A percentile compares a stretch with the other conserved stretches of the same genome.
Conservation (phyloP, 1,140 invertebrate species). For the Pogonognathellus flavescens region DNA sequence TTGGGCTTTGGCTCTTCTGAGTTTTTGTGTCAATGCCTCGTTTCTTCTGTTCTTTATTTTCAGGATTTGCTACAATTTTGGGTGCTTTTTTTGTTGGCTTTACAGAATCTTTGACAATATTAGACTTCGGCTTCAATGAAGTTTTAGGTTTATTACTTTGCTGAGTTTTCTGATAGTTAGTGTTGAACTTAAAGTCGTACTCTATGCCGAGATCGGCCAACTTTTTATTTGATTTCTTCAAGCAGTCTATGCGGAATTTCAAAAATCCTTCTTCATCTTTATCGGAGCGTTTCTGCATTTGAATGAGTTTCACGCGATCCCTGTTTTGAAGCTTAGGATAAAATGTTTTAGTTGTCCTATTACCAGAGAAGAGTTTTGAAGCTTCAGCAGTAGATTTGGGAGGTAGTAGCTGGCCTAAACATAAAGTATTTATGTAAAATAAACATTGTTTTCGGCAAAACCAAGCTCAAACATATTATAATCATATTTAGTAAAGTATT, state of each 20-base stretch:
- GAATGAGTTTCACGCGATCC: slow-evolving; percentile 21
- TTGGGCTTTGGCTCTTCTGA: too few species aligned
- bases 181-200: slow-evolving; percentile 52
- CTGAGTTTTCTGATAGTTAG: neutral
- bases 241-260: slow-evolving; percentile 36
- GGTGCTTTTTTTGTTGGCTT: neutral
- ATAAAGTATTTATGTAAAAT: too few species aligned
- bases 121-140: too few species aligned
- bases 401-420: slow-evolving; percentile 63
- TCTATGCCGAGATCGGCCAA: slow-evolving; percentile 63
- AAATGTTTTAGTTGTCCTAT: slow-evolving; percentile 48
- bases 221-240: slow-evolving; percentile 57
- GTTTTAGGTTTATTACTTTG: too few species aligned
- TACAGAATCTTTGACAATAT: neutral
- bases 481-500: slow-evolving; percentile 57
- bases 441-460: too few species aligned
- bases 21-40: neutral
- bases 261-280: slow-evolving; percentile 56
- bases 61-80: too few species aligned
- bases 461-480: too few species aligned
- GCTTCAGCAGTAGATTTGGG: slow-evolving; percentile 49
- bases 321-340: slow-evolving; percentile 59
- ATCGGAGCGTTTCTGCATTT: slow-evolving; percentile 47
- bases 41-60: neutral
- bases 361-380: slow-evolving; percentile 57